These are phyloP conservation scores for Iguana delicatissima DNA, from an alignment of 2,797 vertebrate genomes.

Conservation along the genomic window DNA sequence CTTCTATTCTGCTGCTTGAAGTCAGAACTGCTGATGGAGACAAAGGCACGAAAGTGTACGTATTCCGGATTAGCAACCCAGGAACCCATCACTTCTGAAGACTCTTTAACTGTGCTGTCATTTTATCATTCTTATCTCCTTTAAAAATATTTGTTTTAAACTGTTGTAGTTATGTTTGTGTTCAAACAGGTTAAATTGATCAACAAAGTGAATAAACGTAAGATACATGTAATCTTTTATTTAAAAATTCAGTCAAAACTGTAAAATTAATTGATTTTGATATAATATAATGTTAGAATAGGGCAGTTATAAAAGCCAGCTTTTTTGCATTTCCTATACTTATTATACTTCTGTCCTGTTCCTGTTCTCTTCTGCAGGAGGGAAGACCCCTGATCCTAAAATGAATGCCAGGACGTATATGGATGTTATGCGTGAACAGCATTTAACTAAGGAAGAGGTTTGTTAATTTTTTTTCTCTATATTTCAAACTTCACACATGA, in stretches of 20 bases:
- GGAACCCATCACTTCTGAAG: slow-evolving; percentile 99
- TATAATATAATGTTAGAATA: slow-evolving; percentile 82
- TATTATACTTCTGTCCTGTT: slow-evolving; percentile 91
- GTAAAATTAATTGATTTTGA: slow-evolving; percentile 83
- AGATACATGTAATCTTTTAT: slow-evolving; percentile 83
- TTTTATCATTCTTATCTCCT: slow-evolving; percentile 93
- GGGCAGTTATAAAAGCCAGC: slow-evolving; percentile 79
- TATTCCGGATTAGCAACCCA: slow-evolving; percentile 99
- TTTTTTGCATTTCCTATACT: slow-evolving; percentile 78
- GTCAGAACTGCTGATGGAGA: slow-evolving; percentile 99
- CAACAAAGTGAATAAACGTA: slow-evolving; percentile 87
- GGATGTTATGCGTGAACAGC: slow-evolving; percentile 99
- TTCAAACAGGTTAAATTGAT: slow-evolving; percentile 90
- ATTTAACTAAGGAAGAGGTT: slow-evolving; percentile 98
- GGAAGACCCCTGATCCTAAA: slow-evolving; percentile 99
- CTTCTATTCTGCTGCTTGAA: slow-evolving; percentile 99
- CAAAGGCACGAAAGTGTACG: slow-evolving; percentile 99
- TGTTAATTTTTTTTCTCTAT: slow-evolving; percentile 22
- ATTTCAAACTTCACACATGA: not conserved
- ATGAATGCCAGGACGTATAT: slow-evolving; percentile 97
- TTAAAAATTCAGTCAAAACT: slow-evolving; percentile 80
- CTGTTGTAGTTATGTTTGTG: slow-evolving; percentile 87
- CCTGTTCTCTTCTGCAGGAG: slow-evolving; percentile 98
- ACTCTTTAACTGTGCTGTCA: slow-evolving; percentile 93
- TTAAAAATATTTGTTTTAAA: slow-evolving; percentile 87